Conservation (phyloP, 2,888 invertebrate species). For the Stenchaetothrips biformis region DNA sequence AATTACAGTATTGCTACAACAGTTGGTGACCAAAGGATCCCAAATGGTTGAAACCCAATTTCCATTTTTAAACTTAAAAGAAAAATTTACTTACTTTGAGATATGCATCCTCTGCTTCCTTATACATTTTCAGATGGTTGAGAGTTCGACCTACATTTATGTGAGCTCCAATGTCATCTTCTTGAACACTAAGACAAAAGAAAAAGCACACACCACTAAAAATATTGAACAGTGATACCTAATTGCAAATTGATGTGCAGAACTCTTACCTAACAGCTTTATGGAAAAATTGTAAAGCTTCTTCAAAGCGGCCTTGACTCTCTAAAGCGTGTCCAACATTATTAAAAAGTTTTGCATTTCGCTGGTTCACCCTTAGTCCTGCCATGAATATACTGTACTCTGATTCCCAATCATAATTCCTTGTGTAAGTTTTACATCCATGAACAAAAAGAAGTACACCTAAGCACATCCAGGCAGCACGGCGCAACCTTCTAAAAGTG, state of each 20-base stretch:
- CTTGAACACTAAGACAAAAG: constrained; percentile 63
- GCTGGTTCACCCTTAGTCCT: constrained; percentile 77
- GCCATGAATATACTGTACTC: constrained; percentile 93
- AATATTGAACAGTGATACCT: background rate
- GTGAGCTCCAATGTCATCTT: constrained; percentile 94
- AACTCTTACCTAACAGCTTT: constrained; percentile 66
- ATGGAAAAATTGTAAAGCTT: constrained; percentile 86
- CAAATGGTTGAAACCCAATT: background rate
- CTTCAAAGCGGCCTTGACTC: constrained; percentile 60
- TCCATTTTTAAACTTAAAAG: background rate
- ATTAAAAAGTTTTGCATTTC: constrained; percentile 94
- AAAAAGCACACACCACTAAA: background rate
- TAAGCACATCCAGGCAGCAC: constrained; percentile 62
- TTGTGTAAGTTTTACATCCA: constrained; percentile 75
- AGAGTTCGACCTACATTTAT: constrained; percentile 95
- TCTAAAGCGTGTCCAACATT: constrained; percentile 96
- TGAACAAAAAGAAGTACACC: constrained; percentile 66
- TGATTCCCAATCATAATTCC: constrained; percentile 90
- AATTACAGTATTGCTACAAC: background rate
- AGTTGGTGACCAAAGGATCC: background rate
- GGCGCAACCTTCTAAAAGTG: constrained; percentile 48
- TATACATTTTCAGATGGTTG: constrained; percentile 81
- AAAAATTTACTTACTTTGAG: constrained; percentile 53
- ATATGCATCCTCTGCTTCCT: constrained; percentile 90
- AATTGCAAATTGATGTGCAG: background rate